Evolutionary conservation across 2,113 vertebrate genomes (phyloP).

Genomic region (Erpornis zantholeuca): DNA sequence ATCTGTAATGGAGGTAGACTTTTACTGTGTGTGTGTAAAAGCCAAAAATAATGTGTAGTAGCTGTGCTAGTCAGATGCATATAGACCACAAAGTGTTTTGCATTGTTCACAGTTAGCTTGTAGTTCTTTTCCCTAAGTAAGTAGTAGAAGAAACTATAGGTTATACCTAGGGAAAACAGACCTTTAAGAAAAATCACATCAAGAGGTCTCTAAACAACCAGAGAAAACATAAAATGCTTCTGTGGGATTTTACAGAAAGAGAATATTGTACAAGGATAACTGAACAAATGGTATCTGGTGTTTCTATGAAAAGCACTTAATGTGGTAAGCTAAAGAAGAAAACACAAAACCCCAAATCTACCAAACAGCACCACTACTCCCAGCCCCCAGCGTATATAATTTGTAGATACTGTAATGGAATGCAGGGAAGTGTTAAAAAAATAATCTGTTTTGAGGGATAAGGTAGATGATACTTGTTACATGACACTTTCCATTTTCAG

Average conservation of each 20-base stretch:
- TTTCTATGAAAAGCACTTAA: background rate
- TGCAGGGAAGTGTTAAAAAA: background rate
- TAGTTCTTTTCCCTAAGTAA: background rate
- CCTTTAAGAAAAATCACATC: background rate
- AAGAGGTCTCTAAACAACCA: background rate
- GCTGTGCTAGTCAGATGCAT: background rate
- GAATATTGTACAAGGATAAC: background rate
- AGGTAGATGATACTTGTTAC: background rate
- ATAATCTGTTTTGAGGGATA: background rate
- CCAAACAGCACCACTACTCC: background rate
- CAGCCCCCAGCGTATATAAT: background rate
- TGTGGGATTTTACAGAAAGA: background rate
- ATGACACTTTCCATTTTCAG: background rate
- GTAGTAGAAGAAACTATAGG: background rate
- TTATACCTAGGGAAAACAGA: background rate
- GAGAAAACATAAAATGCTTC: background rate
- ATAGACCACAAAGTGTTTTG: background rate
- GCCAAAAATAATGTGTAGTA: background rate
- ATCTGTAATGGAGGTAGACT: background rate
- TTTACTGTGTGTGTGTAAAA: background rate
- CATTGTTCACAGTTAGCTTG: background rate
- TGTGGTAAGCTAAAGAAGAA: background rate
- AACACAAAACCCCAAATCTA: background rate
- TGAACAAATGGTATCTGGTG: background rate
- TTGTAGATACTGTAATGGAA: background rate